Evolutionary conservation across 2,888 invertebrate species (phyloP).

Genomic region (Drosophila meridiana): DNA sequence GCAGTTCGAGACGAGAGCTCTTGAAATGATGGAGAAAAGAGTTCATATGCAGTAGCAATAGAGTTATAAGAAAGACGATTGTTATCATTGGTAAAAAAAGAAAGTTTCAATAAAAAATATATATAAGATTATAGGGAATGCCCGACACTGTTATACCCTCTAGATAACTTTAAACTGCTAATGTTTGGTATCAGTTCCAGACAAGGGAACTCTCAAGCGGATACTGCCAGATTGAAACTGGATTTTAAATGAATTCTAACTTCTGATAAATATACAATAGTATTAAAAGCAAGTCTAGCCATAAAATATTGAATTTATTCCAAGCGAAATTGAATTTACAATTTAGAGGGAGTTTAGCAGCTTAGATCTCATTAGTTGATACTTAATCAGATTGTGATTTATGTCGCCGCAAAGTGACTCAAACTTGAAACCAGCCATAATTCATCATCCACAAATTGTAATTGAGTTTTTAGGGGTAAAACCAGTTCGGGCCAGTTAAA

Average conservation of each 20-base stretch:
- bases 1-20: neutral
- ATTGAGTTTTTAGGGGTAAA: constrained; percentile 20
- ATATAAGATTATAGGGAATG: neutral
- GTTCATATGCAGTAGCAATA: constrained; percentile 1
- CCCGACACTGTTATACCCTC: neutral
- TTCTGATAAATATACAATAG: neutral
- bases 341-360: neutral
- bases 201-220: neutral
- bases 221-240: neutral
- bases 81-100: neutral
- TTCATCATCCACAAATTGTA: constrained; percentile 26
- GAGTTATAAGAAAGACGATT: neutral
- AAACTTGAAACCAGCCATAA: constrained; percentile 10
- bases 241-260: neutral
- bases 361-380: constrained; percentile 12
- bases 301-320: neutral
- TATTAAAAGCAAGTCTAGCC: neutral
- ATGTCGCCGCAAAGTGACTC: constrained; percentile 19
- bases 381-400: constrained; percentile 18
- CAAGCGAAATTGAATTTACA: neutral
- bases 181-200: neutral
- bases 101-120: neutral
- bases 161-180: neutral
- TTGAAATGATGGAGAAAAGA: neutral
- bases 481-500: constrained; percentile 4